Percentiles rank a stretch among this genome's conserved stretches.
Evolutionary conservation across 2,797 vertebrate species (phyloP).

Genomic region (Chaenodraco wilsoni): DNA sequence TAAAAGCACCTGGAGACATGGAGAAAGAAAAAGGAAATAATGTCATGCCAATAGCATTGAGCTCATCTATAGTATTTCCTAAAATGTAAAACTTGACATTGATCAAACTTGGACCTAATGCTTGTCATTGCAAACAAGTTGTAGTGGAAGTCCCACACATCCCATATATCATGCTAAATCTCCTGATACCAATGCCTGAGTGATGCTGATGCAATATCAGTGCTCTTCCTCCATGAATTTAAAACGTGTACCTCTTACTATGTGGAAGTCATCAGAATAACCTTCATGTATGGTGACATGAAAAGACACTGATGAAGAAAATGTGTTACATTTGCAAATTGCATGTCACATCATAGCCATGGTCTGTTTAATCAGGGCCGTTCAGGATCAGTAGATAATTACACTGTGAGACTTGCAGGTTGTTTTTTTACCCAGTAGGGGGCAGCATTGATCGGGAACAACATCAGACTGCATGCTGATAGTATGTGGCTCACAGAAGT

Average conservation of each 20-base stretch:
- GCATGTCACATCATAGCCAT: not conserved
- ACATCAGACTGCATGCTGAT: not conserved
- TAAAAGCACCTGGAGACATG: conserved; percentile 88
- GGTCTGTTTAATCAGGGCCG: not conserved
- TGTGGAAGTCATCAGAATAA: not conserved
- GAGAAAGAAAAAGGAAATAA: conserved; percentile 3
- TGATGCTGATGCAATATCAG: not conserved
- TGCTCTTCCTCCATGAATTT: not conserved
- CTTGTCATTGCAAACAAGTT: not conserved
- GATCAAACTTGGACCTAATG: not conserved
- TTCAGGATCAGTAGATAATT: not conserved
- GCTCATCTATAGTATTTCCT: too few species aligned
- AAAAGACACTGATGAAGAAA: not conserved
- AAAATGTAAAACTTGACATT: not conserved
- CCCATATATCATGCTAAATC: too few species aligned
- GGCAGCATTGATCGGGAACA: conserved; percentile 59
- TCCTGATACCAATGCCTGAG: not conserved
- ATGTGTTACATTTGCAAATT: not conserved
- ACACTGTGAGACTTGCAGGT: conserved; percentile 1
- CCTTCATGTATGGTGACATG: not conserved
- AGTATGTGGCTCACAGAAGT: not conserved
- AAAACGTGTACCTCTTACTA: not conserved
- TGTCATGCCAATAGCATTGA: not conserved
- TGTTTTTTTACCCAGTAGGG: conserved; percentile 53
- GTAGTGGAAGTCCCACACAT: not conserved